Evolutionary conservation across 1,140 invertebrate genomes (phyloP), one percentile per base, ranked within the genome.

Genomic region (Drosophila prosaltans): DNA sequence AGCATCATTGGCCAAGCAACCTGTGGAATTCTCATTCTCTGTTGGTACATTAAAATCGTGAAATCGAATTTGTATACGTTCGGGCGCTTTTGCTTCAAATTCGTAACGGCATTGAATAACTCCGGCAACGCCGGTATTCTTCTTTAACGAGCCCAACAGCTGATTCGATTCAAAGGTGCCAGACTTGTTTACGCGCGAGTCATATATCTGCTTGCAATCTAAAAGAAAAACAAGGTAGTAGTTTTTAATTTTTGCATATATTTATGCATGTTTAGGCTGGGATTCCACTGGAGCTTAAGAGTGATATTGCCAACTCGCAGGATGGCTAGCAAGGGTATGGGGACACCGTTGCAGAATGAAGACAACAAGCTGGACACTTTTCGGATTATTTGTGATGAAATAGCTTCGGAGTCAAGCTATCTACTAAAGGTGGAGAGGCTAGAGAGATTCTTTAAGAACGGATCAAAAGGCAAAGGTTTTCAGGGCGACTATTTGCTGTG

Each of bases 321-420:
- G 10, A 8, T 59, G 10, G 43, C 67, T 10, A 65, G 54, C 39
- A 60, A 40, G 6, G 26, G 32, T 6, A 88, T 3, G 45, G 80
- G 80, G 28, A 41, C 48, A 76, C 57, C 62, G 75, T 10, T 66
- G 39, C 43, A 58, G 54, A 91, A 91, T 70, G 94, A 95, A 63
- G 96, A 97, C 92, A 94, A 97, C 82, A 94, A 94, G 54, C 97
- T 98, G 91, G 93, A 95, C 51, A 95, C 96, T 80, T 98, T 98
- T 92, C 93, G 95, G 72, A 93, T 94, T 26, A 86, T 98, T 8
- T 97, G 97, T 93, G 94, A 95, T 58, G 94, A 95, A 72, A 94
- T 98, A 45, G 94, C 96, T 0, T 95, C 95, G 24, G 95, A 95
- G 28, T 94, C 95, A 84, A 96, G 97, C 55, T 98, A 98, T 85